A percentile compares a stretch with the other conserved stretches of the same genome.
phyloP scores from a whole-genome alignment of 2,888 invertebrate genomes.

The Lasioglossum oenotherae region DNA sequence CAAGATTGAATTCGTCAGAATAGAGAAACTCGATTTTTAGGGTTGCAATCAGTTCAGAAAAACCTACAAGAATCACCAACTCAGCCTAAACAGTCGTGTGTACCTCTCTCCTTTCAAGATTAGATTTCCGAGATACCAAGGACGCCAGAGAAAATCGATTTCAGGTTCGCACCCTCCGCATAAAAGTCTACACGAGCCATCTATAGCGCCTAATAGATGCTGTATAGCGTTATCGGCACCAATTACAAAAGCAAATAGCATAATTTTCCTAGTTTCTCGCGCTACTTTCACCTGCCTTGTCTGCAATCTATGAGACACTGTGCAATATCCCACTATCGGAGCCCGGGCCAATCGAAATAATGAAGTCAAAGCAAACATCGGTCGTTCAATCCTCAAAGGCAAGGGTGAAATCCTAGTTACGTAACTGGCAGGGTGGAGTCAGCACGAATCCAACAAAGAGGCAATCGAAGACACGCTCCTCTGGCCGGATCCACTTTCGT shows the following conservation, averaged over 20 bases:
- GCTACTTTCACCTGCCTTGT: neutral
- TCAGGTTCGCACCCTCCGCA: neutral
- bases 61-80: neutral
- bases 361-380: slow-evolving; percentile 6
- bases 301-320: neutral
- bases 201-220: neutral
- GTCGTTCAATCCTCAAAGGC: neutral
- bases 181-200: neutral
- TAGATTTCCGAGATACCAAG: neutral
- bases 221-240: neutral
- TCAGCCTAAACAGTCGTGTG: neutral
- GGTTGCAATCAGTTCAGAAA: neutral
- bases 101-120: neutral
- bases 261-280: neutral
- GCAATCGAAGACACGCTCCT: neutral
- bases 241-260: neutral
- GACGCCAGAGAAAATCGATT: neutral
- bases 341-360: neutral
- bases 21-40: neutral
- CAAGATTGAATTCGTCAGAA: neutral
- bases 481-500: neutral
- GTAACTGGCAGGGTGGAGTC: slow-evolving; percentile 2
- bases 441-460: neutral
- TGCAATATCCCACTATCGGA: neutral
- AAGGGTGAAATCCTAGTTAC: neutral